These are phyloP conservation scores for Aplodontia rufa DNA, from an alignment of 2,113 vertebrate genomes.

Conservation along the genomic window DNA sequence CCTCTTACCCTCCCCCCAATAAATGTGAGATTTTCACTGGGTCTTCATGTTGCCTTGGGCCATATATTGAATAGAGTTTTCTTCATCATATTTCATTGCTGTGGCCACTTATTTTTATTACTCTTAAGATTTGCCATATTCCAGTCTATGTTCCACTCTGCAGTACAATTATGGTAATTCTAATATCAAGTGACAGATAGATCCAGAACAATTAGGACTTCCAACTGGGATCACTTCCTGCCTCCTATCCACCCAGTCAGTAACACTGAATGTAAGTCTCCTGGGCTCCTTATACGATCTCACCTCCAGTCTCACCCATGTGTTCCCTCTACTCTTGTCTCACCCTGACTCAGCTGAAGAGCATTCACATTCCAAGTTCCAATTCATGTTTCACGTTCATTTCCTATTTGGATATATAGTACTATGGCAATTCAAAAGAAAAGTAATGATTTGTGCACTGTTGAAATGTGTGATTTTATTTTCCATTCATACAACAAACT, in stretches of 20 bases:
- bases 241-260: not conserved
- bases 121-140: not conserved
- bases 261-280: not conserved
- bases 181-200: not conserved
- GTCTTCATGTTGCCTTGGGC: not conserved
- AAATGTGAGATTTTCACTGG: not conserved
- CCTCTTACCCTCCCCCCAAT: too few species aligned
- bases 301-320: not conserved
- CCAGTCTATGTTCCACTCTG: not conserved
- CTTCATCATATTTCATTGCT: not conserved
- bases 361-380: not conserved
- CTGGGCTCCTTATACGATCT: accelerated
- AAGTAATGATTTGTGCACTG: not conserved
- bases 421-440: not conserved
- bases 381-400: not conserved
- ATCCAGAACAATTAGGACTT: not conserved
- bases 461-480: not conserved
- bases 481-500: not conserved
- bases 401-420: not conserved
- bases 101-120: not conserved
- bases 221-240: not conserved
- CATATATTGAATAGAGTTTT: not conserved
- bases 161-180: not conserved
- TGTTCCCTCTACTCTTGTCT: not conserved
- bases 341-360: not conserved